Evolutionary conservation across 2,888 invertebrate species (phyloP), one percentile per base, ranked within the genome.

Genomic region (Drosophila diplacantha): DNA sequence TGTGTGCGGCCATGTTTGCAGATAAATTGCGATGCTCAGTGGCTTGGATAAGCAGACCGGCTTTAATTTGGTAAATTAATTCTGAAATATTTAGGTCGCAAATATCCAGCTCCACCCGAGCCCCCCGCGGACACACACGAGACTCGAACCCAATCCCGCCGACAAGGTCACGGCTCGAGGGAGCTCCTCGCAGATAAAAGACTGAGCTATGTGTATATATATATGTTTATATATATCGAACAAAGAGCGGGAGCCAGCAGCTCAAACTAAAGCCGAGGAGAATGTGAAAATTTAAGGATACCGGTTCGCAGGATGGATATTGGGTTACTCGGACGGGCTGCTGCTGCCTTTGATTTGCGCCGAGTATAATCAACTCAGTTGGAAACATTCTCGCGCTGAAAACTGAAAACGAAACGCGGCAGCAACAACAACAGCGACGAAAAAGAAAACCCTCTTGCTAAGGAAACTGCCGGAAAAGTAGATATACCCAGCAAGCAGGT

Each of bases 41-140:
- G 81, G 72, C 64, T 77, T 71, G 82, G 74, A 83, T 79, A 72
- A 83, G 77, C 83, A 73, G 79, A 66, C 67, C 67, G 69, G 73
- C 75, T 81, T 77, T 77, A 78, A 84, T 84, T 84, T 81, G 70
- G 72, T 75, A 77, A 84, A 82, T 82, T 72, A 73, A 78, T 84
- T 81, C 72, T 59, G 64, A 75, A 75, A 69, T 82, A 75, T 84
- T 80, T 82, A 71, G 77, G 74, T 72, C 75, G 75, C 68, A 69
- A 73, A 67, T 69, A 68, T 62, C 58, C 57, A 43, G 44, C 18
- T 9, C 5, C 20, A 18, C 44, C 26, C 29, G 53, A 29, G 24
- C 38, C 26, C 43, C 37, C 52, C 35, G 52, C 12, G 53, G 46
- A 41, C 59, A 61, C 47, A 60, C 41, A n/a, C 39, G 14, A 41